Evolutionary conservation across 2,888 invertebrate species (phyloP).

Genomic region (Himalopsyche anomala): DNA sequence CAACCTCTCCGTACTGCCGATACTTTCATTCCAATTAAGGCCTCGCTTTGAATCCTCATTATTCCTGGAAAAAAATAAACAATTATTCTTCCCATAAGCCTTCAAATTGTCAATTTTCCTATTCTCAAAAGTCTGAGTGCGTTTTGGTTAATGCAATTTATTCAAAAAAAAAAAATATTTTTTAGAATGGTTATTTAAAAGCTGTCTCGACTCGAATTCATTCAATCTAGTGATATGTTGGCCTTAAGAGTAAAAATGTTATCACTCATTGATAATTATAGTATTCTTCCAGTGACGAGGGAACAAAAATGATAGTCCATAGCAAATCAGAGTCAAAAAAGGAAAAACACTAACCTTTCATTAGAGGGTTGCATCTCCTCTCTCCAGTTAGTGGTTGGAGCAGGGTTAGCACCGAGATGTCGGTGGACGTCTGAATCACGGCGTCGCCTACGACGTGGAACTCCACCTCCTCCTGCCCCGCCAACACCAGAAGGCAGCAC

Average conservation of each 20-base stretch:
- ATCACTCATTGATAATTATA: no score
- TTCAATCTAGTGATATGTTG: no score
- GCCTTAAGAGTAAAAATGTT: no score
- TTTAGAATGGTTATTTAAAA: no score
- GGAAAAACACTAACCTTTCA: conserved; percentile 51
- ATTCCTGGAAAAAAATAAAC: conserved; percentile 46
- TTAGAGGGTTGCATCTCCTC: conserved; percentile 70
- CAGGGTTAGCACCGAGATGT: conserved; percentile 65
- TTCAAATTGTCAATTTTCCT: no score
- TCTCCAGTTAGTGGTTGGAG: conserved; percentile 72
- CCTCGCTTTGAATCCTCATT: conserved; percentile 45
- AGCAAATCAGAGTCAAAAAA: not conserved
- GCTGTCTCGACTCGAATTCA: no score
- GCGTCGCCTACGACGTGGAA: conserved; percentile 49
- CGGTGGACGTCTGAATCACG: conserved; percentile 53
- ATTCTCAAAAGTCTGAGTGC: no score
- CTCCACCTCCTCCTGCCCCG: conserved; percentile 56
- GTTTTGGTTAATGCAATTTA: no score
- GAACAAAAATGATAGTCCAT: no score
- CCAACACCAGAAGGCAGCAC: conserved; percentile 51
- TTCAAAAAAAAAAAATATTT: no score
- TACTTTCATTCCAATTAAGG: not conserved
- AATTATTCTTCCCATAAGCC: no score
- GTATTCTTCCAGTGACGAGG: no score
- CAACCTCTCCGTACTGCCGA: conserved; percentile 29